A percentile compares a stretch with the other conserved stretches of the same genome.
These are phyloP conservation scores for Vireo altiloquus DNA, from an alignment of 2,113 vertebrate species.

Conservation along the genomic window DNA sequence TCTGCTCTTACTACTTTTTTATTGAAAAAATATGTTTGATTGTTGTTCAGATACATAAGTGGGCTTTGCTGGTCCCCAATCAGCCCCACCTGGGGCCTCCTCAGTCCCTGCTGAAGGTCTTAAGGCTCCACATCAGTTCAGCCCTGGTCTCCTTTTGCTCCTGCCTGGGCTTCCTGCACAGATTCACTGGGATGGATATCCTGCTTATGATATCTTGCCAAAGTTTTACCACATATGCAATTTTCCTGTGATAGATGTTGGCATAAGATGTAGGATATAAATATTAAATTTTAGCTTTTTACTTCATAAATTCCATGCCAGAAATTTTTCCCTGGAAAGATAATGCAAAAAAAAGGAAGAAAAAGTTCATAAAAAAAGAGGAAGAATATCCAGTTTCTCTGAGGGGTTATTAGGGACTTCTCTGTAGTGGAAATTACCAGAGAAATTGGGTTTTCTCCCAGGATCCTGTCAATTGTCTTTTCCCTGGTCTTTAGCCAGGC, in stretches of 20 bases:
- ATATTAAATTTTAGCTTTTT: background rate
- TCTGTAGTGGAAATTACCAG: background rate
- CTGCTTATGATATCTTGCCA: background rate
- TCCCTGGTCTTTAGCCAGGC: background rate
- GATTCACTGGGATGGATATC: background rate
- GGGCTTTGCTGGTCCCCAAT: background rate
- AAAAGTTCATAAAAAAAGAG: rapidly evolving
- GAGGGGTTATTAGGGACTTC: background rate
- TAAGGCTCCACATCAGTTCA: background rate
- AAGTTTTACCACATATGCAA: background rate
- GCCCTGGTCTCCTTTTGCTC: background rate
- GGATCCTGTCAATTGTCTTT: background rate
- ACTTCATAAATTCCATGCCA: background rate
- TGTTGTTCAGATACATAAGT: background rate
- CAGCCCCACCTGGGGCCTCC: rapidly evolving
- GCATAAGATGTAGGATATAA: background rate
- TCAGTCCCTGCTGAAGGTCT: background rate
- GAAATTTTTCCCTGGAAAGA: background rate
- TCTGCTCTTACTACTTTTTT: background rate
- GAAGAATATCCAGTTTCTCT: background rate
- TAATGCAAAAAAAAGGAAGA: background rate
- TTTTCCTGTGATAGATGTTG: background rate
- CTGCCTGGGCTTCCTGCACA: background rate
- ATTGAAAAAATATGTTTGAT: background rate
- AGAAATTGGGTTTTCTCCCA: background rate